Evolutionary conservation across 2,797 vertebrate species (phyloP).

Genomic region (Eidolon dupreanum): DNA sequence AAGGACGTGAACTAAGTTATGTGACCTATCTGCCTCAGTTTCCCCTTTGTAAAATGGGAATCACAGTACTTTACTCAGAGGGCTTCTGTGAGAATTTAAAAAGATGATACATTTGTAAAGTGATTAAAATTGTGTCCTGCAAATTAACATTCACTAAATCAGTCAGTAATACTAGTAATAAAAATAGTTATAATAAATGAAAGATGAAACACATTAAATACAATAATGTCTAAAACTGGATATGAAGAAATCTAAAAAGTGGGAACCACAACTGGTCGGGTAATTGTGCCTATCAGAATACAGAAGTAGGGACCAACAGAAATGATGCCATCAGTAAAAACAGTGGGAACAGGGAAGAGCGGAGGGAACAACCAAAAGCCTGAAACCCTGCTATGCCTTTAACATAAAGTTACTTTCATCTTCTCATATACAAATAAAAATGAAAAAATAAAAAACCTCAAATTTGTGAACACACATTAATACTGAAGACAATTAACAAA

Average conservation of each 20-base stretch:
- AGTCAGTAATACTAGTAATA: neutral
- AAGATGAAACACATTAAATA: neutral
- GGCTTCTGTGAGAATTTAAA: neutral
- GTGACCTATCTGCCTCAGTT: neutral
- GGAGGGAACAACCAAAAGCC: neutral
- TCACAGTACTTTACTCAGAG: neutral
- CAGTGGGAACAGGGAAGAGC: neutral
- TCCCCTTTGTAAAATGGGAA: conserved; percentile 36
- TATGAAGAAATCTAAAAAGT: neutral
- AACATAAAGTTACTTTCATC: neutral
- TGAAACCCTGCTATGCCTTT: neutral
- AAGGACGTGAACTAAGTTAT: neutral
- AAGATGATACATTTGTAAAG: neutral
- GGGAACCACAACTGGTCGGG: neutral
- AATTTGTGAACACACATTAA: conserved; percentile 10
- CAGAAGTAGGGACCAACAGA: neutral
- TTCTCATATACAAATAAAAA: neutral
- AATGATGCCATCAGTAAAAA: neutral
- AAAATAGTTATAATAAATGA: conserved; percentile 12
- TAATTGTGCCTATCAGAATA: conserved; percentile 8
- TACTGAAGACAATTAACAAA: neutral
- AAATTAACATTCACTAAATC: neutral
- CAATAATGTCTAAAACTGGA: neutral
- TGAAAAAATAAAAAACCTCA: neutral
- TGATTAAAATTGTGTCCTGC: neutral